Base-by-base conservation (phyloP, 2,797 vertebrate genomes). In the Acanthornis magna region DNA sequence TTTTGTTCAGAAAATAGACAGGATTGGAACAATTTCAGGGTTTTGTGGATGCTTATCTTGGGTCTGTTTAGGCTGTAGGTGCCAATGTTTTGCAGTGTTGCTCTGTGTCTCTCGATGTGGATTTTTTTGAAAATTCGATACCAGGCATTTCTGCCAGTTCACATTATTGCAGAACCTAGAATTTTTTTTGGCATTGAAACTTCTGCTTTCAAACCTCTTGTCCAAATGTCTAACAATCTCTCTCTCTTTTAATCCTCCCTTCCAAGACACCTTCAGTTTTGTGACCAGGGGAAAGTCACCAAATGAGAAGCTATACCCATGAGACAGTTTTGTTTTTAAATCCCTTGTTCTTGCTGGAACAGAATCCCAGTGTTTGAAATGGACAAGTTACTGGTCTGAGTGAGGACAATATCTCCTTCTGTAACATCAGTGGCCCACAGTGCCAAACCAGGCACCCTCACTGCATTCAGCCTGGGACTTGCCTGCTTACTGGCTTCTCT, bases 21-120 rank as follows among this genome's bases (percentile, higher is more conserved):
- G 25, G 11, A 32, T 27, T 63, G 23, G 62, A 50, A 74, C 13
- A 25, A 0, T 10, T 26, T 3, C 58, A 9, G 9, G 13, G 1
- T 11, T 74, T 80, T 23, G 5, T 68, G 58, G n/a, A 13, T 66
- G 20, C 11, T 60, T 51, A 26, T 23, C 57, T 91, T 81, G 32
- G 25, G 20, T 27, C 26, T 82, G 17, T 76, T 89, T 43, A 82
- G 34, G 23, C 77, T 65, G 15, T 4, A 53, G 50, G 36, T 89
- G 63, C 16, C 42, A 74, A 7, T 6, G 10, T 9, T 77, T 63
- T 67, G 29, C 7, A 42, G 54, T 27, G 30, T 22, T 85, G 40
- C 43, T 71, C 45, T 2, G 0, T 67, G 66, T 54, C 25, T 73
- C 1, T 0, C 10, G 30, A 4, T 12, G 20, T 12, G 34, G 15